phyloP scores from a whole-genome alignment of 2,888 invertebrate species.

The Watsonalla binaria region DNA sequence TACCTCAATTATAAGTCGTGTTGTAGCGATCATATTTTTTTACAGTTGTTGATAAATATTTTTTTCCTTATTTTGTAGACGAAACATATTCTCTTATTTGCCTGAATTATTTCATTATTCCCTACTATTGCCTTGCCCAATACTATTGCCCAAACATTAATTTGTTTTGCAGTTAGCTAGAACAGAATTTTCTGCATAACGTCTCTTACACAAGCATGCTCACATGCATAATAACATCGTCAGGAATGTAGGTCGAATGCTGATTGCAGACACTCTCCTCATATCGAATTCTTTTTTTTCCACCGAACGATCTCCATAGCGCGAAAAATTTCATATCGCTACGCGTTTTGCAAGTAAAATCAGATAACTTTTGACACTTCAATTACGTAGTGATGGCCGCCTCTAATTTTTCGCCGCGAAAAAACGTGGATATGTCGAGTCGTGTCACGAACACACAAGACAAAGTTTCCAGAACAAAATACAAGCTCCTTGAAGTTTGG shows the following conservation, averaged over 20 bases:
- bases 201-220: slow-evolving; percentile 37
- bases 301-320: slow-evolving; percentile 60
- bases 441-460: slow-evolving; percentile 66
- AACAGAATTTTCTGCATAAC: slow-evolving; percentile 24
- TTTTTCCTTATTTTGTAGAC: too few species aligned
- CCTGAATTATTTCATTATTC: too few species aligned
- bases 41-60: too few species aligned
- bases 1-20: too few species aligned
- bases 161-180: slow-evolving; percentile 32
- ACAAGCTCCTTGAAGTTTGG: slow-evolving; percentile 47
- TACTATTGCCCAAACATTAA: too few species aligned
- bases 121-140: slow-evolving; percentile 4
- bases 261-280: slow-evolving; percentile 71
- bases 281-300: slow-evolving; percentile 76
- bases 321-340: slow-evolving; percentile 75
- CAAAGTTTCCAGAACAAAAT: slow-evolving; percentile 65
- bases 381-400: slow-evolving; percentile 73
- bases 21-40: too few species aligned
- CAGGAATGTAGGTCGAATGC: slow-evolving; percentile 69
- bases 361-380: slow-evolving; percentile 79
- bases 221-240: slow-evolving; percentile 53
- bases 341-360: slow-evolving; percentile 77
- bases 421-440: slow-evolving; percentile 58
- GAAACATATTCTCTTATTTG: too few species aligned
- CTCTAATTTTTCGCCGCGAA: slow-evolving; percentile 55